Evolutionary conservation across 1,140 invertebrate species (phyloP).

Genomic region (Scaptodrosophila lebanonensis): DNA sequence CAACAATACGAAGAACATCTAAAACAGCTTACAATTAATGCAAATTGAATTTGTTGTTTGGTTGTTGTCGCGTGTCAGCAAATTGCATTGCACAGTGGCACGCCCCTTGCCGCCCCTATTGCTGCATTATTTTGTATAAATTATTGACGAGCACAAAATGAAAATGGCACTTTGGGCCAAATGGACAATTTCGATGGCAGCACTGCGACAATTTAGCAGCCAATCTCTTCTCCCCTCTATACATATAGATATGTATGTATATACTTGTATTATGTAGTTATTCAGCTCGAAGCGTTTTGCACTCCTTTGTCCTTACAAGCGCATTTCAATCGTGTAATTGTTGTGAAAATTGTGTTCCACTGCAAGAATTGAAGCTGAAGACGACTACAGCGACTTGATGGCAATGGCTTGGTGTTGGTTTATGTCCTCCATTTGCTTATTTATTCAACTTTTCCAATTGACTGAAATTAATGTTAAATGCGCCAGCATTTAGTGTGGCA

Average conservation of each 20-base stretch:
- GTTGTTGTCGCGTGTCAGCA: too few relatives aligned
- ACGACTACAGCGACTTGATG: neutral
- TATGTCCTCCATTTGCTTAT: constrained; percentile 44
- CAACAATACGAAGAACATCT: too few relatives aligned
- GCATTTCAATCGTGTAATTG: constrained; percentile 33
- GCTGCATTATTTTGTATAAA: constrained; percentile 33
- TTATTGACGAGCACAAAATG: constrained; percentile 34
- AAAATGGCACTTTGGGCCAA: constrained; percentile 17
- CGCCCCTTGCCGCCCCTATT: neutral
- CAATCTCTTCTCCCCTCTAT: too few relatives aligned
- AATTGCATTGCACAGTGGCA: neutral
- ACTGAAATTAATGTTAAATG: constrained; percentile 14
- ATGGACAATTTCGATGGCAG: neutral
- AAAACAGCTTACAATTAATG: too few relatives aligned
- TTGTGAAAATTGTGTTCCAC: constrained; percentile 53
- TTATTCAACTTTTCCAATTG: constrained; percentile 43
- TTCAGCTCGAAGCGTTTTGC: too few relatives aligned
- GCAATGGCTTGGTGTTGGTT: constrained; percentile 12
- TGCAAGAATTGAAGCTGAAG: too few relatives aligned
- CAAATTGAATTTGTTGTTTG: too few relatives aligned
- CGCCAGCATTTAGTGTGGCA: too few relatives aligned
- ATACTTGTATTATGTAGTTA: too few relatives aligned
- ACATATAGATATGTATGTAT: too few relatives aligned
- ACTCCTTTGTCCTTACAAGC: neutral
- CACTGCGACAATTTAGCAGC: too few relatives aligned